Evolutionary conservation across 2,113 vertebrate species (phyloP), one percentile per base, ranked within the genome.

Genomic region (Burhinus oedicnemus): DNA sequence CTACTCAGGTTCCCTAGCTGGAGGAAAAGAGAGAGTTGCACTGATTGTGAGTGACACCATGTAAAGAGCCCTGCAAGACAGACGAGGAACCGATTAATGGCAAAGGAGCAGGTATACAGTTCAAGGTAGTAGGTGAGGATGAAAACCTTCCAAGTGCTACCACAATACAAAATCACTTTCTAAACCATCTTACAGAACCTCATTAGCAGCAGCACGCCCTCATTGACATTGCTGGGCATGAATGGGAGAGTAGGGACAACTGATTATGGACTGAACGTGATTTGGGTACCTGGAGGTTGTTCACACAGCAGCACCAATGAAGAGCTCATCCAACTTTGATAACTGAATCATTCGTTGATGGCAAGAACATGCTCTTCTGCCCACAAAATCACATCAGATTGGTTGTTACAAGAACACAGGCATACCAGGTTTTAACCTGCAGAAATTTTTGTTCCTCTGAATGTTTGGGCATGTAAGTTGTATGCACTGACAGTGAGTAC

Each of bases 1-100:
- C 75, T 80, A 90, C 88, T 83, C 79, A 86, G 97, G 88, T 95
- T 96, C 92, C 83, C 88, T 82, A 95, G 71, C 88, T 93, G 90
- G 79, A 92, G 20, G 68, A 66, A 90, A 83, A 47, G 40, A 58
- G 69, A n/a, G 75, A 88, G 71, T 72, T 70, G 66, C 51, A 42
- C 15, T 65, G 68, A 78, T n/a, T 83, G 47, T 49, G 71, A 94
- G 90, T 78, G 93, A 86, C 71, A 74, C 60, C 32, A 7, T 9
- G 32, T 18, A 81, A 93, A 92, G 55, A 88, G 62, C 32, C 54
- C 29, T 30, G 32, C 0, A 3, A 94, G 75, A 89, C 55, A 54
- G 79, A 58, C 1, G 1, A 86, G 68, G 45, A 91, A 42, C 54
- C 68, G 58, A 51, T 54, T 66, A 94, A 52, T 2, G 4, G 68